Percentiles rank a stretch among this genome's conserved stretches.
Conservation (phyloP, 2,888 invertebrate species). For the Andrena haemorrhoa region DNA sequence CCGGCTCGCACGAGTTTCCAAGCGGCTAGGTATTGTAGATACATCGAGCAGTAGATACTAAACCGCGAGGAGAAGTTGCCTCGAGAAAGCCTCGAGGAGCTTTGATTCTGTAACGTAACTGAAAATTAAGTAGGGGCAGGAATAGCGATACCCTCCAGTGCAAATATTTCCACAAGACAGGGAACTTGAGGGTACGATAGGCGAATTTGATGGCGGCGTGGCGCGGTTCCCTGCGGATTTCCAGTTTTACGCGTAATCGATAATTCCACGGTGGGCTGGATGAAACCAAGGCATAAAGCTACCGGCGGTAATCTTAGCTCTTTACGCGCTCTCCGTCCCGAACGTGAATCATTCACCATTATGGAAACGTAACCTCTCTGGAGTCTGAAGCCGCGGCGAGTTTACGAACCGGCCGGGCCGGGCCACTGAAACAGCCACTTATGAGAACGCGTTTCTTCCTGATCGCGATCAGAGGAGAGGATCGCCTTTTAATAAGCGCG, state of each 20-base stretch:
- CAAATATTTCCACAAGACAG: background rate
- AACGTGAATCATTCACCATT: constrained; percentile 1
- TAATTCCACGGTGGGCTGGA: background rate
- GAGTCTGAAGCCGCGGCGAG: background rate
- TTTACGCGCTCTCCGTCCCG: constrained; percentile 8
- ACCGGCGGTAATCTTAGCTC: background rate
- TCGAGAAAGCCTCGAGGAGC: too few relatives aligned
- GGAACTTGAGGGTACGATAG: background rate
- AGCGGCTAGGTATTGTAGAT: too few relatives aligned
- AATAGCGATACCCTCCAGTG: too few relatives aligned
- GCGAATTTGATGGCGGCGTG: background rate
- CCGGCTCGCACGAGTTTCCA: too few relatives aligned
- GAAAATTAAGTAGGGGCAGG: too few relatives aligned
- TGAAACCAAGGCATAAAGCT: constrained; percentile 16
- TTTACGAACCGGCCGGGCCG: constrained; percentile 3
- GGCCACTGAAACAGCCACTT: background rate
- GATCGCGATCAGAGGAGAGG: background rate
- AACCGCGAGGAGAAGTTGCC: too few relatives aligned
- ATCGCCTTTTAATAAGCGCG: constrained; percentile 12
- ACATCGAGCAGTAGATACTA: too few relatives aligned
- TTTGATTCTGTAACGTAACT: too few relatives aligned
- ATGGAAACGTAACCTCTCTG: background rate
- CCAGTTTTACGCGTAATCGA: constrained; percentile 6
- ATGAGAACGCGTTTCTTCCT: background rate
- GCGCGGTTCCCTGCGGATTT: background rate